Conservation (phyloP, 30 jellyfish, hydroid and myxozoan genomes). For the Aurelia sp. region DNA sequence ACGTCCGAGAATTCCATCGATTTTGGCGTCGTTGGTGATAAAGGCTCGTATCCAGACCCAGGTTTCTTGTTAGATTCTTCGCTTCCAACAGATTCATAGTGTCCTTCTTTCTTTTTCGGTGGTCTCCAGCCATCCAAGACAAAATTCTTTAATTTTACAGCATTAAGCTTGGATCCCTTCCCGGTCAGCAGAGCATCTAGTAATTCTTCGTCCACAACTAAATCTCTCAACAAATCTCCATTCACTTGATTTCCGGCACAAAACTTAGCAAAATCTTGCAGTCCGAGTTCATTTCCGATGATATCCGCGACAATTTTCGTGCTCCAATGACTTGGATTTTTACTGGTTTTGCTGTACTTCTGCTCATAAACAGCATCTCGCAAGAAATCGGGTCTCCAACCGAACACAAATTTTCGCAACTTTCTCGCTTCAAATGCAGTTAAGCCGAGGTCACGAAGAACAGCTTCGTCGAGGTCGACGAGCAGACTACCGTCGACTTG, state of each 20-base stretch:
- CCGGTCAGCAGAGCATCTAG: constrained; percentile 65
- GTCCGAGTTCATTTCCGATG: constrained; percentile 54
- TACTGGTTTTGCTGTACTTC: constrained; percentile 44
- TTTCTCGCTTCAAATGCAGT: constrained; percentile 87
- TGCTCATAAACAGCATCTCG: constrained; percentile 47
- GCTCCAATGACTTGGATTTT: constrained; percentile 90
- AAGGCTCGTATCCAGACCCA: constrained; percentile 25
- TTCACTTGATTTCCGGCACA: constrained; percentile 86
- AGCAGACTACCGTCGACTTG: constrained; percentile 90
- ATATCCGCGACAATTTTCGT: constrained; percentile 69
- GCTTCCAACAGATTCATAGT: background rate
- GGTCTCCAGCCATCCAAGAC: constrained; percentile 97
- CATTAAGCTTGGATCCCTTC: constrained; percentile 61
- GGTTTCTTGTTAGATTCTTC: background rate
- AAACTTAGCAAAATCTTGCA: constrained; percentile 77
- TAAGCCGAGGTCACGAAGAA: constrained; percentile 86
- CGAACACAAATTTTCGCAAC: constrained; percentile 88
- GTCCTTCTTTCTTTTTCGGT: constrained; percentile 51
- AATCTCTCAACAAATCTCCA: constrained; percentile 89
- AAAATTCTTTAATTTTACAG: constrained; percentile 83
- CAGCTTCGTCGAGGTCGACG: constrained; percentile 93
- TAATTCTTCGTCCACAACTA: constrained; percentile 83
- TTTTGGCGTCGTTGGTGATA: constrained; percentile 8
- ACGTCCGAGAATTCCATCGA: background rate
- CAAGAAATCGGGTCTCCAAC: constrained; percentile 93